These are phyloP conservation scores for Euwallacea similis DNA, from an alignment of 1,140 invertebrate genomes.

Conservation along the genomic window DNA sequence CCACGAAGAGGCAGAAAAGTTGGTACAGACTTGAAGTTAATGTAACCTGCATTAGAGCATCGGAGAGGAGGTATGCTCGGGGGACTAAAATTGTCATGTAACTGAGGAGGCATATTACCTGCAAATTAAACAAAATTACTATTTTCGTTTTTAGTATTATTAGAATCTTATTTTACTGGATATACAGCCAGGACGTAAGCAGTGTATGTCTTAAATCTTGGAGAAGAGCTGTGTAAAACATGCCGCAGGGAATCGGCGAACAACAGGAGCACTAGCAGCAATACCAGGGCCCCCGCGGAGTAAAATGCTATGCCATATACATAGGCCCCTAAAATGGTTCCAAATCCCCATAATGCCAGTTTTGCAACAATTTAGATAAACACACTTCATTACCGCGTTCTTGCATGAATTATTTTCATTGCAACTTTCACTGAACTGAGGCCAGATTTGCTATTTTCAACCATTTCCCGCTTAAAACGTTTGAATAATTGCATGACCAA, in stretches of 20 bases:
- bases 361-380: no score
- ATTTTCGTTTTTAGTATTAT: background rate
- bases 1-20: slow-evolving; percentile 62
- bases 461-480: no score
- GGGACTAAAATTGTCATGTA: slow-evolving; percentile 63
- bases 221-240: slow-evolving; percentile 58
- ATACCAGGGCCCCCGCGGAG: slow-evolving; percentile 53
- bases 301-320: background rate
- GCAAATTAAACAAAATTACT: slow-evolving; percentile 1
- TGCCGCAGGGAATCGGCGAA: slow-evolving; percentile 59
- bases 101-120: slow-evolving; percentile 61
- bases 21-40: slow-evolving; percentile 67
- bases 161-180: slow-evolving; percentile 57
- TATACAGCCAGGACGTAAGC: slow-evolving; percentile 63
- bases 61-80: slow-evolving; percentile 61
- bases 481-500: no score
- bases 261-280: slow-evolving; percentile 56
- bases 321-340: no score
- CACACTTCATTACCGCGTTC: no score
- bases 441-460: no score
- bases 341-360: no score
- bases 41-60: slow-evolving; percentile 63
- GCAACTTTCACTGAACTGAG: no score
- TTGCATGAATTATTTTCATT: no score
- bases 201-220: slow-evolving; percentile 57